Base-by-base conservation (phyloP, 2,888 invertebrate genomes). In the Drosophila helvetica region DNA sequence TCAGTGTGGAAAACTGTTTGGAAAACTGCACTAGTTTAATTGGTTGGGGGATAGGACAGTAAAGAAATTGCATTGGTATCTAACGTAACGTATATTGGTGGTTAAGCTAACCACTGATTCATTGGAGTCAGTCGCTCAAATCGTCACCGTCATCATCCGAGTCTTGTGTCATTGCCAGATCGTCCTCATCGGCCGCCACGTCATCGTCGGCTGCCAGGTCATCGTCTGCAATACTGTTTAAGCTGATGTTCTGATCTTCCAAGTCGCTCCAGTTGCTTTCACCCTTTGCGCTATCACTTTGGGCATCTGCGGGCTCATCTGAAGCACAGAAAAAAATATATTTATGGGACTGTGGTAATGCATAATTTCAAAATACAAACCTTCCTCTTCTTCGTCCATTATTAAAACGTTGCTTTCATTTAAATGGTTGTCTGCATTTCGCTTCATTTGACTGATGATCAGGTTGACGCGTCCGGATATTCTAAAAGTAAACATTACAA, bases 361-460 rank as follows among this genome's bases (percentile, higher is more conserved):
- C 2, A 7, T 38, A n/a, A 1, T 15, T 38, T n/a, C n/a, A n/a
- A 2, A 9, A 10, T 46, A 58, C 65, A 63, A 78, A 92, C 91
- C 90, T 74, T 86, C 57, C 42, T 76, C 86, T 58, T 76, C 86
- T 57, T 92, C 92, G 27, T 92, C 86, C 57, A 90, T 86, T 15
- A 90, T 74, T 19, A 92, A 63, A 9, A 85, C 86, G 75, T 91
- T 89, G 33, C 88, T 85, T 66, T 79, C 88, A 66, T 90, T 89
- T 10, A 92, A 72, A 46, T 75, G 78, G 17, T 90, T 90, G 33
- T 88, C 88, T 1, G 84, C 79, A 70, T 92, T 92, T 2, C 90
- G 87, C 69, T 90, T 90, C 66, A 92, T 92, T 86, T 92, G 92
- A 70, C 85, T 91, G 1, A 92, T 89, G 46, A 92, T 80, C 56